phyloP scores from a whole-genome alignment of 2,113 vertebrate species.

The Noturus placidus region DNA sequence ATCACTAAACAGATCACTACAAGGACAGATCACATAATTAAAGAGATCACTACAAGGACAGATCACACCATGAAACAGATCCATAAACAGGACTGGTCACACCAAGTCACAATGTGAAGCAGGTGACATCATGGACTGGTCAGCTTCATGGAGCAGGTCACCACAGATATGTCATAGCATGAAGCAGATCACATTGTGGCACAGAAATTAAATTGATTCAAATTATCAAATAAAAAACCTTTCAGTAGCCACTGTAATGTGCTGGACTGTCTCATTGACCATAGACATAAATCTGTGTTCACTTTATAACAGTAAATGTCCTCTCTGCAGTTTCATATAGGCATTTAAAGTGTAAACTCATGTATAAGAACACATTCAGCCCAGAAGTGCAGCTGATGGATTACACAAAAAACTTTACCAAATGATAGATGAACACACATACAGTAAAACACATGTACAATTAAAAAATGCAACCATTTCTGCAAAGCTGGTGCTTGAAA shows the following conservation, averaged over 20 bases:
- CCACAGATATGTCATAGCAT: not conserved
- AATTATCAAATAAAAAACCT: not conserved
- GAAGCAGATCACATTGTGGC: not conserved
- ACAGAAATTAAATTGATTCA: not conserved
- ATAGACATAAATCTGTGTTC: not conserved
- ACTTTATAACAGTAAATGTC: not conserved
- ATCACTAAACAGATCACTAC: not conserved
- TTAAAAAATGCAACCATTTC: not conserved
- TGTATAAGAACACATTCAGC: not conserved
- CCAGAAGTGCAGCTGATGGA: not conserved
- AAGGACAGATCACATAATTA: not conserved
- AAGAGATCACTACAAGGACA: not conserved
- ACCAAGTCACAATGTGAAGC: not conserved
- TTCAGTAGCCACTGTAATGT: not conserved
- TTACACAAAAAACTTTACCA: not conserved
- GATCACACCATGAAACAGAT: not conserved
- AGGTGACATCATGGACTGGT: not conserved
- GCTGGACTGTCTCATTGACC: not conserved
- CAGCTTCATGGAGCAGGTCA: not conserved
- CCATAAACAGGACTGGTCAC: not conserved
- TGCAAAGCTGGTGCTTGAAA: conserved; percentile 17
- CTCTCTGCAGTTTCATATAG: not conserved
- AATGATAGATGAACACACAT: not conserved
- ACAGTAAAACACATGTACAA: not conserved
- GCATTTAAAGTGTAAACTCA: not conserved